These are phyloP conservation scores for Harpagus bidentatus DNA, from an alignment of 2,113 vertebrate species.

Conservation along the genomic window DNA sequence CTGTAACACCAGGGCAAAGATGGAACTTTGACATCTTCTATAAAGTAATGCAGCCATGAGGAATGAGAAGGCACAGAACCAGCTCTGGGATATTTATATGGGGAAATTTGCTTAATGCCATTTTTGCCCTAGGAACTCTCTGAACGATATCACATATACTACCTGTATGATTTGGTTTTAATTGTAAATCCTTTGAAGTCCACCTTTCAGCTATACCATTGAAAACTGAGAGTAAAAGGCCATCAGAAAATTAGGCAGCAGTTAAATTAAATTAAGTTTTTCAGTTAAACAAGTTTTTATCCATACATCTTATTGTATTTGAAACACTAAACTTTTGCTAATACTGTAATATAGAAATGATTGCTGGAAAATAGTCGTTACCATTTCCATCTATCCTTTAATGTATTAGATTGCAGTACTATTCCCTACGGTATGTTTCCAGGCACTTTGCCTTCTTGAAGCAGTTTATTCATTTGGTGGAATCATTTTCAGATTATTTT, in stretches of 20 bases:
- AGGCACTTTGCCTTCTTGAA: background rate
- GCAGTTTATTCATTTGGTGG: background rate
- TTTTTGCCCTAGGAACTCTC: background rate
- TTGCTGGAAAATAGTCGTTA: background rate
- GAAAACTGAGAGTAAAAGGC: background rate
- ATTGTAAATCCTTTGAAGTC: background rate
- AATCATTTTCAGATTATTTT: background rate
- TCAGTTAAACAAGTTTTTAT: background rate
- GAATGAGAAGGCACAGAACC: background rate
- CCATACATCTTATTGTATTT: background rate
- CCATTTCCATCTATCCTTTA: background rate
- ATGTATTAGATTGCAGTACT: background rate
- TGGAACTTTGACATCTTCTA: background rate
- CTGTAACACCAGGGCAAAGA: background rate
- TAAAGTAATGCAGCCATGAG: background rate
- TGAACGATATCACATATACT: background rate
- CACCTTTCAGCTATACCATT: background rate
- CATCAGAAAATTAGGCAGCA: background rate
- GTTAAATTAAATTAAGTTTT: background rate
- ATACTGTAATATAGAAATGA: background rate
- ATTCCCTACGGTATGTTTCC: background rate
- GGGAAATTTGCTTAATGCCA: background rate
- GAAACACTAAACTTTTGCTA: background rate
- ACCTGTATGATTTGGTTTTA: background rate
- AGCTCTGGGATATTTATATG: background rate